Evolutionary conservation across 2,797 vertebrate genomes (phyloP).

Genomic region (Darevskia mixta): DNA sequence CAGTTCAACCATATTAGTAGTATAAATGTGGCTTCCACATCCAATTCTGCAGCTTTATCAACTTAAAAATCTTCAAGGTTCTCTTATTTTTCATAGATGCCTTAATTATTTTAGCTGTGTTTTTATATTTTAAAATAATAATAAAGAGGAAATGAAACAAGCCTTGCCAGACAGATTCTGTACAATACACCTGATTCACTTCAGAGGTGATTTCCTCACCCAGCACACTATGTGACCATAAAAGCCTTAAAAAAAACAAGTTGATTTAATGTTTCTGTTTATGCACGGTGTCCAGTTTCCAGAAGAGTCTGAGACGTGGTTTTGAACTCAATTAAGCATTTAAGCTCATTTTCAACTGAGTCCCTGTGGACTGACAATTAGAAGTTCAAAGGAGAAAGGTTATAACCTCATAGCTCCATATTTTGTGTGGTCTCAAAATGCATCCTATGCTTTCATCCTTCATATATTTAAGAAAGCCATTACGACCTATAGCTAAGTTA

Average conservation of each 20-base stretch:
- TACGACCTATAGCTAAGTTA: background rate
- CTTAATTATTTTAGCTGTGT: conserved; percentile 57
- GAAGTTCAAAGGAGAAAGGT: conserved; percentile 75
- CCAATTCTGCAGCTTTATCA: conserved; percentile 52
- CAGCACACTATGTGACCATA: conserved; percentile 68
- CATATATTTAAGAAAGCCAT: conserved; percentile 45
- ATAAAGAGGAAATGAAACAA: conserved; percentile 72
- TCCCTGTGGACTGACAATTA: conserved; percentile 79
- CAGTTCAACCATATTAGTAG: conserved; percentile 65
- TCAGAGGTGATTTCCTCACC: conserved; percentile 74
- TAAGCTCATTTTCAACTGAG: conserved; percentile 81
- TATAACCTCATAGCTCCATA: conserved; percentile 62
- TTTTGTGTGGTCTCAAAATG: conserved; percentile 47
- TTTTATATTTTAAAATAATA: conserved; percentile 67
- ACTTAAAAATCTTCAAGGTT: conserved; percentile 52
- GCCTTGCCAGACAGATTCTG: conserved; percentile 69
- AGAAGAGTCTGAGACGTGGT: conserved; percentile 74
- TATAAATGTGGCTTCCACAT: conserved; percentile 58
- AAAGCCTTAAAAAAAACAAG: conserved; percentile 78
- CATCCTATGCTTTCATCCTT: conserved; percentile 45
- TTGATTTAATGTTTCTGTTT: conserved; percentile 81
- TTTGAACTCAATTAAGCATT: conserved; percentile 83
- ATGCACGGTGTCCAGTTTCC: conserved; percentile 79
- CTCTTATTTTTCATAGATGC: conserved; percentile 55
- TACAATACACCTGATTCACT: conserved; percentile 77